These are phyloP conservation scores for Fistularia tabacaria DNA, from an alignment of 2,797 vertebrate species.

Conservation along the genomic window DNA sequence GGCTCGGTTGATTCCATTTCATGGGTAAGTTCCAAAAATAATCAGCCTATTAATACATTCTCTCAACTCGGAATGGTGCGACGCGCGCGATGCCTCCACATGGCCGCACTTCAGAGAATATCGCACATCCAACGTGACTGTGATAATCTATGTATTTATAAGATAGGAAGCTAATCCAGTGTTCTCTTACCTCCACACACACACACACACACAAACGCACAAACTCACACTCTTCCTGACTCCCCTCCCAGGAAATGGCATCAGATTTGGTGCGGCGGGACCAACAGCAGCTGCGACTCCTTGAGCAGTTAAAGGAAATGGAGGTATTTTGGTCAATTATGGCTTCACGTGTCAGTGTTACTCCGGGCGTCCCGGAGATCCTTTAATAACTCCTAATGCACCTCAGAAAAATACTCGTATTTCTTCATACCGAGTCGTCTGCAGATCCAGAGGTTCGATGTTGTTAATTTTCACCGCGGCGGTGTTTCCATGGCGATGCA, in stretches of 20 bases:
- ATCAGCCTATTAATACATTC: constrained; percentile 51
- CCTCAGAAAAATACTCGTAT: background rate
- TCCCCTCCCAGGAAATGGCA: constrained; percentile 74
- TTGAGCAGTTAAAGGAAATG: constrained; percentile 85
- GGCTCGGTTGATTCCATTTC: constrained; percentile 26
- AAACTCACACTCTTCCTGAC: constrained; percentile 29
- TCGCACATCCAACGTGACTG: constrained; percentile 41
- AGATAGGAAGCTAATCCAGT: constrained; percentile 22
- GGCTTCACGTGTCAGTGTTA: background rate
- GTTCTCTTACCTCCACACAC: too few relatives aligned
- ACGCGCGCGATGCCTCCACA: too few relatives aligned
- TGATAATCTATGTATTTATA: constrained; percentile 18
- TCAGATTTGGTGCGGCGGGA: constrained; percentile 80
- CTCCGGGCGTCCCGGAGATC: too few relatives aligned
- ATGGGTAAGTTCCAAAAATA: constrained; percentile 36
- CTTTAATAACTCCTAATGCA: too few relatives aligned
- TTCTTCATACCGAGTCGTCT: background rate
- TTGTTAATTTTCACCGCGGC: too few relatives aligned
- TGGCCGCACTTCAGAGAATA: constrained; percentile 8
- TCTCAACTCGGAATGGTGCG: constrained; percentile 5
- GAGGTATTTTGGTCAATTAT: constrained; percentile 57
- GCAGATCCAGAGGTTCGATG: too few relatives aligned
- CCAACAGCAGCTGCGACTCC: constrained; percentile 84
- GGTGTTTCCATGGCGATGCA: too few relatives aligned
- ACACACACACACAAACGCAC: constrained; percentile 9